Conservation (phyloP, 2,113 vertebrate genomes). For the Entomyzon cyanotis region DNA sequence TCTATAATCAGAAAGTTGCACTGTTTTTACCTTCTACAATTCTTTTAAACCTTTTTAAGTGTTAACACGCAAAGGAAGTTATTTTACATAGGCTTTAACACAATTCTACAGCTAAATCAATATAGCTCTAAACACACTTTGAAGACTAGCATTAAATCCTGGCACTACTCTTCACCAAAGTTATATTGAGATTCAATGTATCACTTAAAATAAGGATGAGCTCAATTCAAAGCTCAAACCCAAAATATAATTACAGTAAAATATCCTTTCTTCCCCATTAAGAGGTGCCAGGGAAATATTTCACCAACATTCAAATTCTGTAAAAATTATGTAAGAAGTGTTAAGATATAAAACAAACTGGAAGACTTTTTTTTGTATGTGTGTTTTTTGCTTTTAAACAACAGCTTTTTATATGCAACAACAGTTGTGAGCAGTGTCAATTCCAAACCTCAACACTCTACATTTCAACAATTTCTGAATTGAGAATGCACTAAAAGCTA, state of each 20-base stretch:
- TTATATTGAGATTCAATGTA: not conserved
- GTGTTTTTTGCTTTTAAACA: not conserved
- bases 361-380: not conserved
- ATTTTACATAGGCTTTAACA: not conserved
- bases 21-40: not conserved
- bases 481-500: not conserved
- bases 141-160: not conserved
- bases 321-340: not conserved
- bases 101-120: not conserved
- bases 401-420: not conserved
- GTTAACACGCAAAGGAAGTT: not conserved
- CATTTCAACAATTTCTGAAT: not conserved
- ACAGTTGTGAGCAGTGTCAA: not conserved
- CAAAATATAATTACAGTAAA: not conserved
- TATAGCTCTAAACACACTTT: not conserved
- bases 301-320: not conserved
- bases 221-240: not conserved
- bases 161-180: not conserved
- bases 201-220: not conserved
- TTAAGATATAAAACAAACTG: not conserved
- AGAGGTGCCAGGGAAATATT: not conserved
- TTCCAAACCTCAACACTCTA: not conserved
- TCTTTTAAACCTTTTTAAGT: not conserved
- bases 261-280: not conserved
- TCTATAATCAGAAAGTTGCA: not conserved